A percentile compares a stretch with the other conserved stretches of the same genome.
Evolutionary conservation across 2,888 invertebrate species (phyloP).

Genomic region (Sarcophaga caerulescens): DNA sequence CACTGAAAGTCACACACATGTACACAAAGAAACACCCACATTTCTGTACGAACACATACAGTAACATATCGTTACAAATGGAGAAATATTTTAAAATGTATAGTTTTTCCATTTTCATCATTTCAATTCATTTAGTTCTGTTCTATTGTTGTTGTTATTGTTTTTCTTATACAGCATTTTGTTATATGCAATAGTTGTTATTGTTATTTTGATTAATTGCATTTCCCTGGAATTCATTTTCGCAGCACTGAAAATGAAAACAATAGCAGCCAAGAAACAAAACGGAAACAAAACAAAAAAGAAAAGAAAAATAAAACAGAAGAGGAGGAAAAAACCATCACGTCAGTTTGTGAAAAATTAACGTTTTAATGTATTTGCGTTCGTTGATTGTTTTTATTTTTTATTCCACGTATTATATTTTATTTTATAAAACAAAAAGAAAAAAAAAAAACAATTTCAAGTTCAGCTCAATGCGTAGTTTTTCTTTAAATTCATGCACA

Average conservation of each 20-base stretch:
- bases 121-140: conserved; percentile 41
- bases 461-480: conserved; percentile 40
- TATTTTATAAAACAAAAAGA: background rate
- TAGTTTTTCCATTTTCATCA: conserved; percentile 56
- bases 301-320: conserved; percentile 18
- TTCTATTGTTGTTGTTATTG: background rate
- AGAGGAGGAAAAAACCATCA: conserved; percentile 25
- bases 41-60: background rate
- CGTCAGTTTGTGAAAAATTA: conserved; percentile 67
- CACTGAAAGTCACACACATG: too few species aligned
- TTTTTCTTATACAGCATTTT: background rate
- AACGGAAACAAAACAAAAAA: conserved; percentile 30
- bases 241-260: conserved; percentile 39
- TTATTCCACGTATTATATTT: too few species aligned
- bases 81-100: conserved; percentile 26
- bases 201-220: conserved; percentile 68
- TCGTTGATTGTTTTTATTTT: background rate
- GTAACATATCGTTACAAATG: background rate
- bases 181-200: conserved; percentile 8
- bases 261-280: conserved; percentile 43
- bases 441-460: conserved; percentile 32
- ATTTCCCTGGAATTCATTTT: conserved; percentile 64
- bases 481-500: conserved; percentile 10
- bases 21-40: too few species aligned
- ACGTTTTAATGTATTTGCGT: conserved; percentile 47